These are phyloP conservation scores for Protobothrops flavoviridis DNA, from an alignment of 2,113 vertebrate genomes.

Conservation along the genomic window DNA sequence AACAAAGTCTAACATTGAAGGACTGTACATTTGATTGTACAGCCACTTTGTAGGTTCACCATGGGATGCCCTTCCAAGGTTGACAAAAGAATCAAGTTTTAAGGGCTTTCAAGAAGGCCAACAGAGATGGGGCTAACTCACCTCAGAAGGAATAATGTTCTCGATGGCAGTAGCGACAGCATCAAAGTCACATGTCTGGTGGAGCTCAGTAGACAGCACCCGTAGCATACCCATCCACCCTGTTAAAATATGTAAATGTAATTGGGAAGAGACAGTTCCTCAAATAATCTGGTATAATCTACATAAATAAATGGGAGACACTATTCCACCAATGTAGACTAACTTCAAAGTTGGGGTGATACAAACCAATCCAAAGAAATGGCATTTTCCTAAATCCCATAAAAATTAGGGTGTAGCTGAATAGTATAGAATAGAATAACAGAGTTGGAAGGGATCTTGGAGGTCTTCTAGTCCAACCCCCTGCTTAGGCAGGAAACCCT, in stretches of 20 bases:
- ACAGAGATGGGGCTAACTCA: too few species aligned
- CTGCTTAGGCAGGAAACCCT: too few species aligned
- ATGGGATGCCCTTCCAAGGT: neutral
- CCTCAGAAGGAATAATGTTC: neutral
- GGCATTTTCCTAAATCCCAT: neutral
- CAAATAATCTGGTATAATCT: neutral
- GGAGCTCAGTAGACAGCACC: neutral
- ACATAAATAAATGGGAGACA: neutral
- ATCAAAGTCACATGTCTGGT: neutral
- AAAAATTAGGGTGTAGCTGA: neutral
- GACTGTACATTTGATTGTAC: neutral
- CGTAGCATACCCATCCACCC: neutral
- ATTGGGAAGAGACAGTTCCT: neutral
- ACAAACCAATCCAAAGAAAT: neutral
- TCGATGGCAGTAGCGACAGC: neutral
- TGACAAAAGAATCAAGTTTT: neutral
- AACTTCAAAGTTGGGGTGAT: neutral
- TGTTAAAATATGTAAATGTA: neutral
- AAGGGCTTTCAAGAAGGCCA: too few species aligned
- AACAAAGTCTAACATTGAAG: neutral
- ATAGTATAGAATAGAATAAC: neutral
- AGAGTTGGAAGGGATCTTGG: too few species aligned
- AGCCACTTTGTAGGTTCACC: neutral
- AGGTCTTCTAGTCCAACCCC: too few species aligned
- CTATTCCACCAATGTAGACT: neutral